phyloP scores from a whole-genome alignment of 2,113 vertebrate genomes.

The Rhagologus leucostigma region DNA sequence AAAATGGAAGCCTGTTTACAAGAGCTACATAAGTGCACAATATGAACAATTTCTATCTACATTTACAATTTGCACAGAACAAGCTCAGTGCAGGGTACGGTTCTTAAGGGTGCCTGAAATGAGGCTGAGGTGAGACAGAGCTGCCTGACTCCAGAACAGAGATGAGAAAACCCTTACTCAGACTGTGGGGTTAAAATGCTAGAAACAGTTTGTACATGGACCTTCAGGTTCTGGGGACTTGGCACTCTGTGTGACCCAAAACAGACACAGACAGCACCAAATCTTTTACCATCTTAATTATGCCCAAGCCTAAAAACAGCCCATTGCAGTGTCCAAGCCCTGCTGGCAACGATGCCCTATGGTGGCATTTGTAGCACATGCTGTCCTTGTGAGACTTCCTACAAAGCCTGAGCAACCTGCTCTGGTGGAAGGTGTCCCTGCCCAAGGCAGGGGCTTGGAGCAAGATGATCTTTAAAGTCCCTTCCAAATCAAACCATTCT shows the following conservation, averaged over 20 bases:
- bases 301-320: neutral
- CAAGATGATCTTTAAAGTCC: neutral
- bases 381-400: neutral
- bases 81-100: neutral
- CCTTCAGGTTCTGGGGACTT: neutral
- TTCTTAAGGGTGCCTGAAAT: neutral
- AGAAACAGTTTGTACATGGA: neutral
- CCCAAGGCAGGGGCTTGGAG: neutral
- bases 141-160: neutral
- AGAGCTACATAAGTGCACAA: neutral
- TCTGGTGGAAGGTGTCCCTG: neutral
- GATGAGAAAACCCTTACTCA: neutral
- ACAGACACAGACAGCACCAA: neutral
- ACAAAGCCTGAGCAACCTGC: neutral
- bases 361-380: neutral
- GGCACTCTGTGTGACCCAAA: neutral
- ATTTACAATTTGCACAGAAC: neutral
- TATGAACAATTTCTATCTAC: neutral
- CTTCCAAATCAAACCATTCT: neutral
- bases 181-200: neutral
- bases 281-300: neutral
- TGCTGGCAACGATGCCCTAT: fast-evolving
- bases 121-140: neutral
- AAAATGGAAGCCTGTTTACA: neutral
- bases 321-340: neutral